Base-by-base conservation (phyloP, 2,797 vertebrate genomes). In the Phalanger gymnotis region DNA sequence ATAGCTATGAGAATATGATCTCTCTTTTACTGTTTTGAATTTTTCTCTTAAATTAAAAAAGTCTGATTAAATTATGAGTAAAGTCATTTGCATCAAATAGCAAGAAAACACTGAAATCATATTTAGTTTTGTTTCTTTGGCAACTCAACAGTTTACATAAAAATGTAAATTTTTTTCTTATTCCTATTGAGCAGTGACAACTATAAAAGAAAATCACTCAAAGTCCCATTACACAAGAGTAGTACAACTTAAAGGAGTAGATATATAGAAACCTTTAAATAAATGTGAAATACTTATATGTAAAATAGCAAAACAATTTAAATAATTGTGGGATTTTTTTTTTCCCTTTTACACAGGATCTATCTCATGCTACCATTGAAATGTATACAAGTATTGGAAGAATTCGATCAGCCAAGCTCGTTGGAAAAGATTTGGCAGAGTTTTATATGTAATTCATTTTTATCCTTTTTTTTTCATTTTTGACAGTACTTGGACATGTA, bases 391-490 rank as follows among this genome's bases (percentile, higher is more conserved):
- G 99, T 94, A 99, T 99, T n/a, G 99, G 99, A 94, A 99, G 99
- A 97, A 98, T 99, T 96, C 99, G 99, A 12, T 99, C 99, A 16
- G 99, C 99, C 94, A 99, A 99, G 92, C 99, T 99, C 87, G 98
- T 99, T 97, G 99, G 99, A 92, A 99, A 99, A 98, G 99, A 99
- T 96, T 98, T 99, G 97, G 99, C 99, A 31, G 99, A 99, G 96
- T 99, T 99, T 98, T 99, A 99, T 98, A 99, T 99, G 99, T 99
- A 99, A 99, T 53, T 97, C 90, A 90, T 90, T 10, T 94, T 98
- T 95, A 90, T 91, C 89, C 52, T 66, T 91, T 66, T 66, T 96
- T 31, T 96, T 57, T 90, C 55, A 34, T 53, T 95, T 96, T 97
- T 87, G 89, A 87, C 73, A 87, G 95, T 94, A 30, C 91, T 93